Base-by-base conservation (phyloP, 2,888 invertebrate genomes). In the Anthrax anthrax region DNA sequence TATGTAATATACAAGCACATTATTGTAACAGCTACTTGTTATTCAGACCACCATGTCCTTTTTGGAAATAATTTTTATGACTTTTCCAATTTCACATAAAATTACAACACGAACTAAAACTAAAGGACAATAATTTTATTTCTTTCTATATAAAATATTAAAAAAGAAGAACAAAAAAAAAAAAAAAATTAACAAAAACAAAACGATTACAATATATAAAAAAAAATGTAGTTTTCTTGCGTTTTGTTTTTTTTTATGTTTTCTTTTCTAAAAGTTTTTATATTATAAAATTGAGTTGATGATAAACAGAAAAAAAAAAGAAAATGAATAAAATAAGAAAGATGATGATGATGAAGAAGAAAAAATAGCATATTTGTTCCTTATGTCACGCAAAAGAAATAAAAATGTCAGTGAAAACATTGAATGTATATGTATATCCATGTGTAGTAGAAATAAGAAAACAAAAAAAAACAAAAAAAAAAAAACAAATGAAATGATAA, bases 361-460 rank as follows among this genome's bases (percentile, higher is more conserved):
- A 5, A n/a, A 37, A 37, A 16, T 12, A 16, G 32, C 17, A 12
- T 5, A 19, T 17, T 16, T 34, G 19, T 36, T 36, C 27, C 16
- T 37, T 18, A 42, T 41, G 46, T 46, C 41, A 46, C 42, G 46
- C 41, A 46, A 46, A 46, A 46, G 37, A 37, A 37, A 46, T 46
- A 46, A 46, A 46, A 46, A 37, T 19, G 19, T 36, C 29, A 27
- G 23, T n/a, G n/a, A n/a, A n/a, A n/a, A n/a, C n/a, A n/a, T n/a
- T n/a, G n/a, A n/a, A n/a, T n/a, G n/a, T n/a, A n/a, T n/a, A n/a
- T n/a, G n/a, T n/a, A n/a, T n/a, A n/a, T n/a, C n/a, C n/a, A n/a
- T n/a, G n/a, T n/a, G n/a, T n/a, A n/a, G n/a, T n/a, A n/a, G n/a
- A n/a, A n/a, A n/a, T n/a, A n/a, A n/a, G n/a, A n/a, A n/a, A n/a